These are phyloP conservation scores for Empis stercorea DNA, from an alignment of 2,888 invertebrate genomes.

Conservation along the genomic window DNA sequence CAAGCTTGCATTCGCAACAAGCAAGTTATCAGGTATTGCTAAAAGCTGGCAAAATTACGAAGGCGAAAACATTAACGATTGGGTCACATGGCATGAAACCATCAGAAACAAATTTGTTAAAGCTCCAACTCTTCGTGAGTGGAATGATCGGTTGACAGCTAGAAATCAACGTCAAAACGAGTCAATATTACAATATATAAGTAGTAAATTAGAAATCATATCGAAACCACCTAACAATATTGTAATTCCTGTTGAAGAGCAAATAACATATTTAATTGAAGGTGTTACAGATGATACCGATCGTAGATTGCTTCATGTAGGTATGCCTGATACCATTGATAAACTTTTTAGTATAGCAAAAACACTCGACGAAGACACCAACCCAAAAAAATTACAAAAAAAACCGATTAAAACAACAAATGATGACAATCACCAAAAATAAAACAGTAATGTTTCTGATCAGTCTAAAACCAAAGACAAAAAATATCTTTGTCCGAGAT, in stretches of 20 bases:
- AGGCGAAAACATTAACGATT: not conserved
- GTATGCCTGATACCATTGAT: not conserved
- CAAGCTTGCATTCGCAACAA: not conserved
- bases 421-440: too few species aligned
- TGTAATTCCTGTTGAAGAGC: not conserved
- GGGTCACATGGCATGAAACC: not conserved
- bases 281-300: not conserved
- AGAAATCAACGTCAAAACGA: not conserved
- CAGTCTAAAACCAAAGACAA: not conserved
- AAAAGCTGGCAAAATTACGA: not conserved
- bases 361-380: not conserved
- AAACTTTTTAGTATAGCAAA: not conserved
- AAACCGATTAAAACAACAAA: too few species aligned
- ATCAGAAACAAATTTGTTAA: not conserved
- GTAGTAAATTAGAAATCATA: not conserved
- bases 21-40: not conserved
- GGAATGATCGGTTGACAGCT: not conserved
- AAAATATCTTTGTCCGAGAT: not conserved
- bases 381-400: not conserved
- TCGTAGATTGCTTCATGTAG: not conserved
- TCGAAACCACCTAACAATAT: not conserved
- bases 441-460: not conserved
- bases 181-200: not conserved
- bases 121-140: not conserved
- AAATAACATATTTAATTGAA: not conserved